These are phyloP conservation scores for Pavo muticus DNA, from an alignment of 2,113 vertebrate species.

Conservation along the genomic window DNA sequence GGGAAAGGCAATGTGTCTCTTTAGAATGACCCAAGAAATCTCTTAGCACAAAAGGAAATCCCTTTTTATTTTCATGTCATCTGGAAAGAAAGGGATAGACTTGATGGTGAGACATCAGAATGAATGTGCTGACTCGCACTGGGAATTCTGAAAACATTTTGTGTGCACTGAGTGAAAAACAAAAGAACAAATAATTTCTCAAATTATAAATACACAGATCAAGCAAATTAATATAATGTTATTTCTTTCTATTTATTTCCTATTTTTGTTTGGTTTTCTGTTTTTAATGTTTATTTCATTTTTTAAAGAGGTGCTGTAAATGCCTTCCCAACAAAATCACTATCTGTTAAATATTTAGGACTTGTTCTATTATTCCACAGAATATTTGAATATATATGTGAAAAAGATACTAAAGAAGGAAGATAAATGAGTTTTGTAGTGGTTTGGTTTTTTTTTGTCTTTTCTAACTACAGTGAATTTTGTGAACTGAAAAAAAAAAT, in stretches of 20 bases:
- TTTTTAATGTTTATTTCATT: not conserved
- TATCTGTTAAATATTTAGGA: not conserved
- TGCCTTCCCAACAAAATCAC: not conserved
- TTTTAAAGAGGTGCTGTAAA: not conserved
- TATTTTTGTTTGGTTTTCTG: not conserved
- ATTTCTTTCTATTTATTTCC: rapidly evolving
- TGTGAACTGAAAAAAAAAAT: not conserved
- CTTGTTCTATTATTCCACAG: not conserved
- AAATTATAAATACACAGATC: too few relatives aligned
- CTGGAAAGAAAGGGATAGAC: not conserved
- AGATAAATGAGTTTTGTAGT: not conserved
- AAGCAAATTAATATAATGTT: not conserved
- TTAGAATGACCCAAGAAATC: not conserved
- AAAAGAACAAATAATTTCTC: not conserved
- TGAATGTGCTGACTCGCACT: not conserved
- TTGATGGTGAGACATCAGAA: rapidly evolving
- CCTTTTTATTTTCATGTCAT: not conserved
- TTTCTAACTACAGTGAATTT: not conserved
- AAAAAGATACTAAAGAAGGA: not conserved
- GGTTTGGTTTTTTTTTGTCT: not conserved
- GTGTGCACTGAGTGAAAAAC: not conserved
- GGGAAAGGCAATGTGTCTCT: not conserved
- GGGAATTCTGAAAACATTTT: not conserved
- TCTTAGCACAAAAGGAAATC: not conserved
- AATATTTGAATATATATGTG: not conserved